Base-by-base conservation (phyloP, 30 jellyfish, hydroid and myxozoan genomes). In the Phacellophora camtschatica region DNA sequence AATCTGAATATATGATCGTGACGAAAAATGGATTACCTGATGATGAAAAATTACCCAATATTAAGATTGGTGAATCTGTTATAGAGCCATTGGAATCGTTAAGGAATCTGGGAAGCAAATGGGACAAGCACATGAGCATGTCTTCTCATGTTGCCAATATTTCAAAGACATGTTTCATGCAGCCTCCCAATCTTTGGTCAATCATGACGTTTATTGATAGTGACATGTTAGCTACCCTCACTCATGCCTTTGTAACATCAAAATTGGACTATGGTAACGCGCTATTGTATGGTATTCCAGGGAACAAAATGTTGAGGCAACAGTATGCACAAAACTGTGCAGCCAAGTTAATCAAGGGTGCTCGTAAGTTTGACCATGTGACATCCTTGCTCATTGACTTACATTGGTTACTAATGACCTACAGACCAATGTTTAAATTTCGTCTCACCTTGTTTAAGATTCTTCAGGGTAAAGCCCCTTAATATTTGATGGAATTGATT, bases 71-170 rank as follows among this genome's bases (percentile, higher is more conserved):
- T 55, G 69, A 55, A 55, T 18, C 69, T 55, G 4, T 55, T 2
- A 55, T 55, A 11, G 39, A 55, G 69, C 69, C 69, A 53, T 53
- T 10, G 11, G 67, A 53, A 18, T 53, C 67, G 11, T 23, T 53
- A 6, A 53, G 67, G 22, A 55, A 1, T 55, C 69, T 55, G 69
- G 69, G 69, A 1, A 59, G 22, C 75, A 61, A 20, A 61, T 25
- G 75, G 54, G 56, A 61, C 53, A 22, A 61, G 75, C 75, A 30
- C 4, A 61, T 18, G 56, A 61, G 30, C n/a, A 61, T 61, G 75
- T 61, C 75, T 61, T 4, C 54, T 61, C 75, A 61, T 61, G 75
- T 61, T 61, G 75, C 75, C 45, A 61, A 61, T 61, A 34, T 61
- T 5, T 61, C 75, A 34, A 61, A 61, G 75, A 20, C 54, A 20